A percentile compares a stretch with the other conserved stretches of the same genome.
These are phyloP conservation scores for Oryzias sinensis DNA, from an alignment of 2,797 vertebrate species.

Conservation along the genomic window DNA sequence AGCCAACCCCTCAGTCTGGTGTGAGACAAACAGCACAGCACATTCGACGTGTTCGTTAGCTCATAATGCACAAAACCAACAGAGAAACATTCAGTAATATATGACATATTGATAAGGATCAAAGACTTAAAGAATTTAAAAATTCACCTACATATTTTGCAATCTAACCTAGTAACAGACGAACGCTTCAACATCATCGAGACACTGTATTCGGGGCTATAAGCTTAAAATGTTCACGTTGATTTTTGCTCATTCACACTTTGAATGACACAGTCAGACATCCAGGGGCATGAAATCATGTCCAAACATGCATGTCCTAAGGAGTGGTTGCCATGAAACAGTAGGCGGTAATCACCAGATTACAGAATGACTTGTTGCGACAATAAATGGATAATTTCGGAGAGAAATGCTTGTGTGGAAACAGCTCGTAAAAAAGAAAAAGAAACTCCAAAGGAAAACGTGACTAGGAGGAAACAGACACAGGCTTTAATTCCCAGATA, in stretches of 20 bases:
- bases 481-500: no score
- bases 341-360: not conserved
- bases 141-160: no score
- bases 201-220: no score
- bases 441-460: not conserved
- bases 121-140: no score
- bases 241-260: not conserved
- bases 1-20: slow-evolving; percentile 11
- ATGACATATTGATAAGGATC: no score
- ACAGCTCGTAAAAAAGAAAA: not conserved
- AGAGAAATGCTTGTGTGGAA: not conserved
- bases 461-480: not conserved
- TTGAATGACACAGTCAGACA: slow-evolving; percentile 8
- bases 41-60: not conserved
- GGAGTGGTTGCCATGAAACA: slow-evolving; percentile 5
- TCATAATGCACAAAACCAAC: no score
- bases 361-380: not conserved
- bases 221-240: not conserved
- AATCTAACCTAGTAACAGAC: no score
- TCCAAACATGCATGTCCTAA: slow-evolving; percentile 1
- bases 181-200: no score
- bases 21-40: slow-evolving; percentile 27
- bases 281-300: slow-evolving; percentile 1
- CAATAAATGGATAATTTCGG: not conserved
- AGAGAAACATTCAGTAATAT: no score